Evolutionary conservation across 2,797 vertebrate genomes (phyloP), one percentile per base, ranked within the genome.

Genomic region (Manis crassicaudata): DNA sequence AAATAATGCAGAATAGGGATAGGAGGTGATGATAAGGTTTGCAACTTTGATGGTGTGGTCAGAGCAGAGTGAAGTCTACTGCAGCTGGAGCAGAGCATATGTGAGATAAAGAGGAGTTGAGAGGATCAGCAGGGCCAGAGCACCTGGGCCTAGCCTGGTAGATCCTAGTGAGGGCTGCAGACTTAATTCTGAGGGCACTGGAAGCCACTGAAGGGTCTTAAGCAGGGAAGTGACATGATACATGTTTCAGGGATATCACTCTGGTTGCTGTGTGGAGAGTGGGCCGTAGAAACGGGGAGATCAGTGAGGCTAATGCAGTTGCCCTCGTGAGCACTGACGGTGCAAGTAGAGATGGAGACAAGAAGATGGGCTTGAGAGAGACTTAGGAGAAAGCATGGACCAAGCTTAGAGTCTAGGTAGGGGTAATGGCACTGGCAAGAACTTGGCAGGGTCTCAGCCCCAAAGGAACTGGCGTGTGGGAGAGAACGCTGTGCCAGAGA

Each of bases 251-350:
- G 32, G n/a, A 32, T 37, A 35, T 23, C 52, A 6, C 3, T 54
- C 32, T 27, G n/a, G 27, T 50, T 43, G n/a, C 17, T 52, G 25
- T 54, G 23, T 77, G 54, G 29, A 23, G 40, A 79, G 54, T 5
- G 12, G 4, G 12, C 37, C 63, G 12, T 20, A n/a, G 6, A 40
- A 46, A n/a, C 43, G 8, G 80, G 65, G 35, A 9, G 2, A 32
- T 0, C 0, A 46, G 58, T 46, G 76, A 77, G n/a, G 0, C 67
- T 32, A 13, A 9, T 5, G 2, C 9, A 2, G 8, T 37, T 7
- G 2, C 17, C 17, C 21, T 18, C 5, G 5, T 25, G 27, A n/a
- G 50, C 25, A 7, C 0, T 32, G 20, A 0, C 56, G 27, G 17
- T 20, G 11, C 43, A 46, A 6, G 16, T 9, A 67, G 46, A 52